These are phyloP conservation scores for Apis laboriosa DNA, from an alignment of 1,140 invertebrate species.

Conservation along the genomic window DNA sequence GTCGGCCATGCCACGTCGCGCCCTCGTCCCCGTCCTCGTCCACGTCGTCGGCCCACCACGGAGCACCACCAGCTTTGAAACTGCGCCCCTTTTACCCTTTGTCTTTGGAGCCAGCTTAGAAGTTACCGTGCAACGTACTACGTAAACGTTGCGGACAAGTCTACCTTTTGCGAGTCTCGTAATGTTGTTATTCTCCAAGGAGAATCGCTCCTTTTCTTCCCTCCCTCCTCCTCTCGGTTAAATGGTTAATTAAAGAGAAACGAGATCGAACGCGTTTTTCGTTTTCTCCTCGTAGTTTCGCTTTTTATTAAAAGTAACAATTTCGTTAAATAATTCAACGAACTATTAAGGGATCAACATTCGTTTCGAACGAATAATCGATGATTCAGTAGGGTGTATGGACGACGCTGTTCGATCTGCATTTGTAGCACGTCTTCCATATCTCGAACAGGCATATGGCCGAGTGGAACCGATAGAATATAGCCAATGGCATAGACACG, in stretches of 20 bases:
- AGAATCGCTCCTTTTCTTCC: neutral
- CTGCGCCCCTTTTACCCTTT: slow-evolving; percentile 30
- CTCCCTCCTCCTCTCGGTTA: neutral
- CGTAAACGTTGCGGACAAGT: slow-evolving; percentile 10
- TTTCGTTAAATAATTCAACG: neutral
- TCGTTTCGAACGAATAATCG: no score
- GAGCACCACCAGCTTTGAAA: slow-evolving; percentile 4
- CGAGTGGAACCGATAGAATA: slow-evolving; percentile 92
- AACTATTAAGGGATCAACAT: neutral
- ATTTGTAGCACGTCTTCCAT: slow-evolving; percentile 86
- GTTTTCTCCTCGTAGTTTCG: neutral
- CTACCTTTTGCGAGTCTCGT: neutral
- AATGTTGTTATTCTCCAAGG: slow-evolving; percentile 27
- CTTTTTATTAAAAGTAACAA: neutral
- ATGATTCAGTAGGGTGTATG: slow-evolving; percentile 36
- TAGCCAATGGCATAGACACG: slow-evolving; percentile 91
- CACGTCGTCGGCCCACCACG: neutral
- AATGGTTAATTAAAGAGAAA: slow-evolving; percentile 17
- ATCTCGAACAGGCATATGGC: slow-evolving; percentile 92
- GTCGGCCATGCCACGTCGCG: slow-evolving; percentile 25
- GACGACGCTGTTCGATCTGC: slow-evolving; percentile 59
- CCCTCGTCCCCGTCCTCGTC: slow-evolving; percentile 25
- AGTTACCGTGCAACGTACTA: slow-evolving; percentile 10
- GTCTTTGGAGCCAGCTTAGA: slow-evolving; percentile 13
- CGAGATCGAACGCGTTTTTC: neutral